A percentile compares a stretch with the other conserved stretches of the same genome.
phyloP scores from a whole-genome alignment of 92 coral and sea anemone genomes.

The Heliopora coerulea region DNA sequence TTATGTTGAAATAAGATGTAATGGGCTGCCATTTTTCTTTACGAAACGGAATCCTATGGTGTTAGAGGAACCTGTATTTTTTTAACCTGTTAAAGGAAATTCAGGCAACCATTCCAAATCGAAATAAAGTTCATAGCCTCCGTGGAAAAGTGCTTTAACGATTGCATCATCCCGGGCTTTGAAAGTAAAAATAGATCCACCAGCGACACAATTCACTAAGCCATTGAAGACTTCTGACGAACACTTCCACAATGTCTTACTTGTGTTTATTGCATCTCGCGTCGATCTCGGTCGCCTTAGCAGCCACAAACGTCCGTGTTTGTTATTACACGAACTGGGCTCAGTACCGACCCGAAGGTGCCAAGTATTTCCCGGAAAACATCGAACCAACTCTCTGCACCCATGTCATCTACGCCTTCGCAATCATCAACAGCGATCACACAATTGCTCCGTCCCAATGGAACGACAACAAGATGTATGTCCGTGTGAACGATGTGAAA shows the following conservation, averaged over 20 bases:
- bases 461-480: slow-evolving; percentile 80
- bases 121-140: too few species aligned
- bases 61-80: too few species aligned
- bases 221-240: too few species aligned
- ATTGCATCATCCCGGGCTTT: too few species aligned
- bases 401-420: slow-evolving; percentile 81
- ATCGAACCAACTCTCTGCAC: slow-evolving; percentile 76
- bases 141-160: too few species aligned
- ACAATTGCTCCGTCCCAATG: slow-evolving; percentile 70
- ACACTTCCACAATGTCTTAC: slow-evolving; percentile 1
- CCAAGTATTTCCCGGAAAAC: slow-evolving; percentile 73
- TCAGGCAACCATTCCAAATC: too few species aligned
- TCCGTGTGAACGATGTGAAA: slow-evolving; percentile 61
- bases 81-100: too few species aligned
- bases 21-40: too few species aligned
- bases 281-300: slow-evolving; percentile 29
- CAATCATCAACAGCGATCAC: slow-evolving; percentile 66
- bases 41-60: too few species aligned
- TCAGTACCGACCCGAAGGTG: slow-evolving; percentile 61
- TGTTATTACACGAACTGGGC: slow-evolving; percentile 97
- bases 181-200: too few species aligned
- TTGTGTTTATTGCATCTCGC: slow-evolving; percentile 38
- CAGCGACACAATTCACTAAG: too few species aligned
- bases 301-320: slow-evolving; percentile 60
- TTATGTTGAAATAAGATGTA: too few species aligned